These are phyloP conservation scores for Acanthococcus lagerstroemiae DNA, from an alignment of 2,888 invertebrate genomes.

Conservation along the genomic window DNA sequence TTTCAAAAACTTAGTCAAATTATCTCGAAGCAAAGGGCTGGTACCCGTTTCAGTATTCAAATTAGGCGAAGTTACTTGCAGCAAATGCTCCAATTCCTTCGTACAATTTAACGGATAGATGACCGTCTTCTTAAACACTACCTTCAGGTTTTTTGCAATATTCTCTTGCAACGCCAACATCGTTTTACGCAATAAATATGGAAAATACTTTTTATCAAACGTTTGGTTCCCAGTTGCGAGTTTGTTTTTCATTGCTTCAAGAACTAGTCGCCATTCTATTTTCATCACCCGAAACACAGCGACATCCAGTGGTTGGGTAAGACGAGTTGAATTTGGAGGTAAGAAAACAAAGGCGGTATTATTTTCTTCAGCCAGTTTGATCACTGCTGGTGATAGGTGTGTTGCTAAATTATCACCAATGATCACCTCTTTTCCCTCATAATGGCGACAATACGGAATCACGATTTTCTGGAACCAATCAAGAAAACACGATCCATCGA, in stretches of 20 bases:
- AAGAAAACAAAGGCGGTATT: background rate
- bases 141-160: background rate
- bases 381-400: background rate
- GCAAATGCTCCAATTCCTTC: background rate
- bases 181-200: background rate
- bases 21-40: background rate
- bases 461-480: conserved; percentile 31
- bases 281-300: background rate
- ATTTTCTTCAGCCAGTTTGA: background rate
- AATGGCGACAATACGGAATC: conserved; percentile 5
- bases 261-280: background rate
- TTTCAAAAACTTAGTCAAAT: background rate
- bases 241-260: background rate
- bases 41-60: background rate
- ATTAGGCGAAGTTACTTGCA: background rate
- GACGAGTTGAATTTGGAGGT: background rate
- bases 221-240: background rate
- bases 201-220: background rate
- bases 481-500: conserved; percentile 32
- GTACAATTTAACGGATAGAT: background rate
- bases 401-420: background rate
- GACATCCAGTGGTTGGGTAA: conserved; percentile 3
- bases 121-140: background rate
- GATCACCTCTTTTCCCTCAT: background rate
- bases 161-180: background rate